Evolutionary conservation across 1,140 invertebrate species (phyloP).

Genomic region (Lutraria rhynchaena): DNA sequence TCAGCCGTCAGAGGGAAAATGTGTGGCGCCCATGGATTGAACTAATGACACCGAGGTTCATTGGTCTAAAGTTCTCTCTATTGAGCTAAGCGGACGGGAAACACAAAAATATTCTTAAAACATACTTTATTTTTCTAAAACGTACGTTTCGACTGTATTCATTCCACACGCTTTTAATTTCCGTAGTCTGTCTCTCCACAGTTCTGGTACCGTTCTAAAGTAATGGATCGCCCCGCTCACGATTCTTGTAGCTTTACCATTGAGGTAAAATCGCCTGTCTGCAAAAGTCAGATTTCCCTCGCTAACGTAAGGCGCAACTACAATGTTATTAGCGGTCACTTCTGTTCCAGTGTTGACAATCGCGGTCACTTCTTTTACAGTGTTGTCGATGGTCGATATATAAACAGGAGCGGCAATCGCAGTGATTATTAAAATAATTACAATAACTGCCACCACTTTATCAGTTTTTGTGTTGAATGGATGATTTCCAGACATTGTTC

Average conservation of each 20-base stretch:
- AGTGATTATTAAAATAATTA: too few species aligned
- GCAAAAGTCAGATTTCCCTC: conserved; percentile 46
- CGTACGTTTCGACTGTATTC: conserved; percentile 83
- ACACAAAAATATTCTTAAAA: background rate
- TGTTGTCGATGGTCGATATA: too few species aligned
- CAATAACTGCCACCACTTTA: too few species aligned
- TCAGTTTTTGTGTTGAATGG: too few species aligned
- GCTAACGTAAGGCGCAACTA: conserved; percentile 7
- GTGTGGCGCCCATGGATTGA: too few species aligned
- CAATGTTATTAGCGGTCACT: too few species aligned
- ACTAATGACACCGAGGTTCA: background rate
- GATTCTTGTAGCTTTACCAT: conserved; percentile 59
- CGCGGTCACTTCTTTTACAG: background rate
- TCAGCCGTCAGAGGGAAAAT: too few species aligned
- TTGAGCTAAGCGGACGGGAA: background rate
- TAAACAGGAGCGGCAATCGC: too few species aligned
- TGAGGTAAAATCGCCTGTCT: conserved; percentile 61
- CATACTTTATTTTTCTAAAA: too few species aligned
- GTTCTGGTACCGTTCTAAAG: conserved; percentile 82
- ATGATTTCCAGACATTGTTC: too few species aligned
- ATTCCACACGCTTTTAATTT: conserved; percentile 82
- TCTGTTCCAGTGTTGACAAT: background rate
- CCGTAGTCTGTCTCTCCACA: conserved; percentile 83
- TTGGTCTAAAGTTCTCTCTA: background rate
- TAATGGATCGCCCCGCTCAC: conserved; percentile 83